Percentiles rank a stretch among this genome's conserved stretches.
Conservation (phyloP, 2,797 vertebrate genomes). For the Lophius americanus region DNA sequence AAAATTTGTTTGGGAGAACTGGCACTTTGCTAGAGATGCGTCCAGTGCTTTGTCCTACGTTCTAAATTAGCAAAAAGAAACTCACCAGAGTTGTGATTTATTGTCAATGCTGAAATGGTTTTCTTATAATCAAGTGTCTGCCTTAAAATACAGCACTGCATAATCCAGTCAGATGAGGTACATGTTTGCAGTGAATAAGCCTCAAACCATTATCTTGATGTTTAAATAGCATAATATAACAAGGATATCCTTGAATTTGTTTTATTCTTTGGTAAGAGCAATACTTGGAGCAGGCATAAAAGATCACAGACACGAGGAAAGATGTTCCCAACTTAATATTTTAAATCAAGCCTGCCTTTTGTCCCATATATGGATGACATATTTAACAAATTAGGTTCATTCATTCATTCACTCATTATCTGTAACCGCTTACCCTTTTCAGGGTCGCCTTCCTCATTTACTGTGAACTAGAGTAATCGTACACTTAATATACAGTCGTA, state of each 20-base stretch:
- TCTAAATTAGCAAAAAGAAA: constrained; percentile 12
- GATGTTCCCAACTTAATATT: background rate
- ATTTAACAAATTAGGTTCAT: constrained; percentile 19
- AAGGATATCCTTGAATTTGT: background rate
- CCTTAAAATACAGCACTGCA: constrained; percentile 3
- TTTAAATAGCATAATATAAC: background rate
- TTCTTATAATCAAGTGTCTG: background rate
- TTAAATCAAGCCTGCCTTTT: constrained; percentile 8
- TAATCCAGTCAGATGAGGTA: constrained; percentile 12
- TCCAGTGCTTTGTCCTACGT: constrained; percentile 20
- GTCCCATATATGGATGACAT: constrained; percentile 17
- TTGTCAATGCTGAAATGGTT: constrained; percentile 10
- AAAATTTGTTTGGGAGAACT: constrained; percentile 38
- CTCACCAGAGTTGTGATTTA: background rate
- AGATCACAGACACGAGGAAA: background rate
- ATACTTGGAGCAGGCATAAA: constrained; percentile 10
- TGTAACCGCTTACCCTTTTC: no score
- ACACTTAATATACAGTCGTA: constrained; percentile 13
- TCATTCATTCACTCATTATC: constrained; percentile 10
- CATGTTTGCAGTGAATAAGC: constrained; percentile 5
- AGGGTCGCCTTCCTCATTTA: constrained; percentile 30
- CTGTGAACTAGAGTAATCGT: constrained; percentile 27
- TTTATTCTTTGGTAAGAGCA: constrained; percentile 1
- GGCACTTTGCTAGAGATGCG: constrained; percentile 21
- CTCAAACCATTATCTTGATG: background rate